Evolutionary conservation across 2,113 vertebrate genomes (phyloP).

Genomic region (Sinosuthora webbiana): DNA sequence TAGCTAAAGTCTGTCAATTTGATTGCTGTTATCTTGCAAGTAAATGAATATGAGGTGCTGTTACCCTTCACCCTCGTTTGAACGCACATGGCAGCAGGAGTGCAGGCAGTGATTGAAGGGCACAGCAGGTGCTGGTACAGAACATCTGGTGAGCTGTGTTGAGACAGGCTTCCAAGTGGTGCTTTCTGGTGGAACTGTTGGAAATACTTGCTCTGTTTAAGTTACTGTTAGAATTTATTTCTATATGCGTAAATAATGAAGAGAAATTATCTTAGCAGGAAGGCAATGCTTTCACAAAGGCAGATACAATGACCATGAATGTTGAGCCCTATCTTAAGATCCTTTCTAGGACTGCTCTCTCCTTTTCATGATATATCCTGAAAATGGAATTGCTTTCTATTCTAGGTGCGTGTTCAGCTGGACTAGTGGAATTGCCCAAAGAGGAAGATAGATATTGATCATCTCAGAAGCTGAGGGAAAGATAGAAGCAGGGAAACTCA

Average conservation of each 20-base stretch:
- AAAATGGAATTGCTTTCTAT: not conserved
- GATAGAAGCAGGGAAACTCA: not conserved
- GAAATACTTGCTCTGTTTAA: not conserved
- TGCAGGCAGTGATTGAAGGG: not conserved
- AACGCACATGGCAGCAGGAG: not conserved
- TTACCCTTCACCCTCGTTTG: not conserved
- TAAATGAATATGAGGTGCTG: not conserved
- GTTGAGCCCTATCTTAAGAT: not conserved
- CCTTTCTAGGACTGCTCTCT: not conserved
- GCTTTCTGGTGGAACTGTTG: not conserved
- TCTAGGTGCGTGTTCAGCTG: not conserved
- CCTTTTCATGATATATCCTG: not conserved
- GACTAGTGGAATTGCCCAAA: not conserved
- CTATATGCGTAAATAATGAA: not conserved
- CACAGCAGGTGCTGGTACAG: not conserved
- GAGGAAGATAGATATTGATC: not conserved
- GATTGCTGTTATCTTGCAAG: not conserved
- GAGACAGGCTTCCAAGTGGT: slow-evolving; percentile 1
- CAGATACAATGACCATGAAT: not conserved
- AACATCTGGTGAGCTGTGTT: slow-evolving; percentile 13
- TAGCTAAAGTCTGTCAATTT: not conserved
- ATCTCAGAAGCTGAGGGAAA: not conserved
- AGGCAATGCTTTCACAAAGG: not conserved
- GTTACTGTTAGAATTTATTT: not conserved
- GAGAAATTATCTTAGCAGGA: not conserved